These are phyloP conservation scores for Gibbula magus DNA, from an alignment of 2,888 invertebrate species.

Conservation along the genomic window DNA sequence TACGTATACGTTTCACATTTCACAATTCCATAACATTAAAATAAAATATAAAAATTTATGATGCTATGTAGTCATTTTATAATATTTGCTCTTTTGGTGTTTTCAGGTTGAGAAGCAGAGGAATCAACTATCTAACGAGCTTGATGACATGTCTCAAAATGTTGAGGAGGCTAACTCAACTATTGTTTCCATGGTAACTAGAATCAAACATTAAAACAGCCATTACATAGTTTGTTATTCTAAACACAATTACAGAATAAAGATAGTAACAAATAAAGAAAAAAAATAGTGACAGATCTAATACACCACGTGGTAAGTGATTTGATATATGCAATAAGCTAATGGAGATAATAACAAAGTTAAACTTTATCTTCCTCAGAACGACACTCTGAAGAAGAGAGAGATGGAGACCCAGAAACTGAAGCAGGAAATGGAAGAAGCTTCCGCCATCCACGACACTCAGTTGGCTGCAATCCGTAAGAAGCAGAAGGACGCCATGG, in stretches of 20 bases:
- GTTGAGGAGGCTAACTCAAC: conserved; percentile 97
- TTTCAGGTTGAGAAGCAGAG: conserved; percentile 93
- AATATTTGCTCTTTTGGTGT: too few species aligned
- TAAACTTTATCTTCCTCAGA: conserved; percentile 72
- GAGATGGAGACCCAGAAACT: conserved; percentile 83
- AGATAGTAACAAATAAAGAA: too few species aligned
- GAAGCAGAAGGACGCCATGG: conserved; percentile 99
- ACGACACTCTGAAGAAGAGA: conserved; percentile 10
- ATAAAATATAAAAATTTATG: too few species aligned
- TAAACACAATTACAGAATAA: too few species aligned
- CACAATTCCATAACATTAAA: too few species aligned
- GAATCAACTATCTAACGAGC: conserved; percentile 94
- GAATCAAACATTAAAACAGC: not conserved
- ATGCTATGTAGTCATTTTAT: too few species aligned
- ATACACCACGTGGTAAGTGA: too few species aligned
- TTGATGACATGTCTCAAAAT: conserved; percentile 82
- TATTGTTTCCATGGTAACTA: conserved; percentile 85
- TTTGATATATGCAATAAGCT: too few species aligned
- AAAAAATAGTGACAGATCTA: too few species aligned
- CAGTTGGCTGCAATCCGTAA: conserved; percentile 96
- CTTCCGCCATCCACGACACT: conserved; percentile 98
- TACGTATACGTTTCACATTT: too few species aligned
- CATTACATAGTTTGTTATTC: too few species aligned
- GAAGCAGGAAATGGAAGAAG: conserved; percentile 95
- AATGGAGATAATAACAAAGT: too few species aligned